phyloP scores from a whole-genome alignment of 2,888 invertebrate species.

The Scaptomyza cyrtandrae region DNA sequence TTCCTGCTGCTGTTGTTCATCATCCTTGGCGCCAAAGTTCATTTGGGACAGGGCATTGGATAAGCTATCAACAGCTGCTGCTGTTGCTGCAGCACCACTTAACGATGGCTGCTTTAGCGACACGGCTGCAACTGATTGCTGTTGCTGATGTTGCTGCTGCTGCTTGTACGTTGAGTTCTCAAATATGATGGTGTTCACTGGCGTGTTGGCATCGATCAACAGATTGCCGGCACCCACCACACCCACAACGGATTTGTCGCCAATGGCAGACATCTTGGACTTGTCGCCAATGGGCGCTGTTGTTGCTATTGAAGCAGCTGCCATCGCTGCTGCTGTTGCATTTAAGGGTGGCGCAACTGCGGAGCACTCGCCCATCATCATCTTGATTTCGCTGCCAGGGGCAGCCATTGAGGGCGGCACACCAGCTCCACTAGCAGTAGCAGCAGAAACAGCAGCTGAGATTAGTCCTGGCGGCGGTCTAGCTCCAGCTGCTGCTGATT shows the following conservation, averaged over 20 bases:
- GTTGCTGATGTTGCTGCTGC: conserved; percentile 85
- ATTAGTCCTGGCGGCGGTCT: conserved; percentile 67
- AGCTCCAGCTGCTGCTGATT: conserved; percentile 14
- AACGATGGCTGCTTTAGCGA: conserved; percentile 39
- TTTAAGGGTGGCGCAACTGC: conserved; percentile 35
- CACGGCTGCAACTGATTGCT: conserved; percentile 33
- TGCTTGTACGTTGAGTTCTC: conserved; percentile 96
- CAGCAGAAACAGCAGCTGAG: conserved; percentile 49
- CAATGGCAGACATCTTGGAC: conserved; percentile 61
- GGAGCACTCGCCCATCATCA: conserved; percentile 60
- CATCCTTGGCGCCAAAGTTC: conserved; percentile 85
- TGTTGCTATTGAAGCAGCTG: conserved; percentile 21
- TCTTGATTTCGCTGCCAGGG: conserved; percentile 52
- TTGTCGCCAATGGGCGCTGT: conserved; percentile 60
- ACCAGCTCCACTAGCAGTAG: conserved; percentile 33
- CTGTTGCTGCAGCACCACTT: conserved; percentile 17
- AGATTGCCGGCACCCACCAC: conserved; percentile 43
- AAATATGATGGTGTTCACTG: conserved; percentile 94
- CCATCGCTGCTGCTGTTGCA: conserved; percentile 16
- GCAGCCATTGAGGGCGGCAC: conserved; percentile 25
- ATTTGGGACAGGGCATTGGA: conserved; percentile 87
- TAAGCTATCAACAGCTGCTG: conserved; percentile 84
- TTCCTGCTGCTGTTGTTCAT: conserved; percentile 88
- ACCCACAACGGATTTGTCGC: conserved; percentile 65
- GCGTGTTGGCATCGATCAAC: conserved; percentile 90